Conservation (phyloP, 2,888 invertebrate species). For the Drosophila putrida region DNA sequence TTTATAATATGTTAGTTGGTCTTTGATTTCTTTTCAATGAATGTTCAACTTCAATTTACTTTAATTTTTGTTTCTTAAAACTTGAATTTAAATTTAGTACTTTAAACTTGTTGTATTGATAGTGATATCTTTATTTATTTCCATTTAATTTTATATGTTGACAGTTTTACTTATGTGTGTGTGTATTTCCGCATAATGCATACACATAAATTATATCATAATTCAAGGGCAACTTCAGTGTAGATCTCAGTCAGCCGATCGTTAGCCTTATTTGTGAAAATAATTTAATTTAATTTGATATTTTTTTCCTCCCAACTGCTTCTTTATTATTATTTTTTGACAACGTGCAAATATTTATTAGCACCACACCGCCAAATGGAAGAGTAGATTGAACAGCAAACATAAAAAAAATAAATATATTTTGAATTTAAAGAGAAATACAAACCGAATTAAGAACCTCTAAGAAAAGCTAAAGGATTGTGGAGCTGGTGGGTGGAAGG, state of each 20-base stretch:
- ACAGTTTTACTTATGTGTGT: background rate
- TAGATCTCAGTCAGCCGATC: constrained; percentile 20
- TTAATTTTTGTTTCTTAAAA: no score
- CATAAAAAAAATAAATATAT: background rate
- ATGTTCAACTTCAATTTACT: no score
- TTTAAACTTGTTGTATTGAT: no score
- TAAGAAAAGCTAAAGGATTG: background rate
- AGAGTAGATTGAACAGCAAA: constrained; percentile 14
- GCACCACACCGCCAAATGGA: constrained; percentile 57
- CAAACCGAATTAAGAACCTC: background rate
- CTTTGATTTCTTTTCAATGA: no score
- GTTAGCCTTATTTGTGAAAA: constrained; percentile 32
- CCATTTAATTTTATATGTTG: background rate
- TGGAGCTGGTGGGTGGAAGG: no score
- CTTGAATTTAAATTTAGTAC: no score
- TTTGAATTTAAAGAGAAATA: background rate
- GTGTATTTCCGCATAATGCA: background rate
- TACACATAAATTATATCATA: background rate
- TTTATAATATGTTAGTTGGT: no score
- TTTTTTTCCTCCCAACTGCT: constrained; percentile 25
- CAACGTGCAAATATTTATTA: constrained; percentile 62
- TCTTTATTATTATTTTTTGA: constrained; percentile 46
- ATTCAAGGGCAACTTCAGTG: constrained; percentile 30
- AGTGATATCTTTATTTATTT: no score
- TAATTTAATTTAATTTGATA: constrained; percentile 50